These are phyloP conservation scores for Chamaea fasciata DNA, from an alignment of 2,113 vertebrate species.

Conservation along the genomic window DNA sequence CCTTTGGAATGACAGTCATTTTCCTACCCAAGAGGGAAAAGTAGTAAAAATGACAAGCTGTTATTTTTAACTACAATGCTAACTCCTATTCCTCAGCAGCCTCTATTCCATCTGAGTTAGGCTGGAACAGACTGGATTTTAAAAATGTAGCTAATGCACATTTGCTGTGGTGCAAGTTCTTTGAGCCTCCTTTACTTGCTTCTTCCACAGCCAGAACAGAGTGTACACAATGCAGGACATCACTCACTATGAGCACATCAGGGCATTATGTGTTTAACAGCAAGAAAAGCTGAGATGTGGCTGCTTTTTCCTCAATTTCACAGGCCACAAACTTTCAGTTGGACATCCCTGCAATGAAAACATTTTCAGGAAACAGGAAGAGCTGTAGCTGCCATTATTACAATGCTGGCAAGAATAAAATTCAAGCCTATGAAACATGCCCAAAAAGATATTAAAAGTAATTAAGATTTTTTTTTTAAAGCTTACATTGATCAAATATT, in stretches of 20 bases:
- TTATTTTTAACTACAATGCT: background rate
- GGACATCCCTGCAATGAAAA: background rate
- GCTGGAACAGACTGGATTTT: accelerated
- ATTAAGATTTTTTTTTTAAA: background rate
- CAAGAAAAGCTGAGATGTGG: background rate
- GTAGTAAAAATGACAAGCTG: background rate
- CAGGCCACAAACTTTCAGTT: background rate
- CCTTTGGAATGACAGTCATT: background rate
- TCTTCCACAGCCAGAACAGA: background rate
- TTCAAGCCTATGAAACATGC: background rate
- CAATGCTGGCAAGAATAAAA: background rate
- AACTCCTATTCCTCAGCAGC: background rate
- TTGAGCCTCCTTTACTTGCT: background rate
- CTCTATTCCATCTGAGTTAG: background rate
- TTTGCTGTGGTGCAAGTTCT: background rate
- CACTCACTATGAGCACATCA: background rate
- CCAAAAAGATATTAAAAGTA: background rate
- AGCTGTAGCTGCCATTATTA: background rate
- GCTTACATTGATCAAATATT: background rate
- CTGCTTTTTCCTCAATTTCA: background rate
- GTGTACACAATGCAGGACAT: accelerated
- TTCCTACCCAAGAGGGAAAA: background rate
- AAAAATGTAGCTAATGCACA: accelerated
- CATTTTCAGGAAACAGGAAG: background rate
- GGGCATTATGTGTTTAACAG: background rate